phyloP scores from a whole-genome alignment of 2,797 vertebrate species.

The Lophius americanus region DNA sequence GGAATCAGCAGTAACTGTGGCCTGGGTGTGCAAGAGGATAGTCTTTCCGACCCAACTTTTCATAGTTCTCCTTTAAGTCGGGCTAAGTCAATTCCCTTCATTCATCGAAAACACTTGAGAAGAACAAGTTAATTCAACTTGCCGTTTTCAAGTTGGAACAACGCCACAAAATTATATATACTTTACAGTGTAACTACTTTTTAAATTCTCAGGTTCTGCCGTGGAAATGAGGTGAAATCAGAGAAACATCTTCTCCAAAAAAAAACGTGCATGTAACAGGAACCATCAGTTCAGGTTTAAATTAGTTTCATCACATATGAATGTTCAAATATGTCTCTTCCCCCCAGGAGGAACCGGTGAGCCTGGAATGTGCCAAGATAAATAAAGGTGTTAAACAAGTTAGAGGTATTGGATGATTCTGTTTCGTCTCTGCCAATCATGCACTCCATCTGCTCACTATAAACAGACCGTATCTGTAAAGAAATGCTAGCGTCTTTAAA shows the following conservation, averaged over 20 bases:
- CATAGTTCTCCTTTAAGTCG: too few species aligned
- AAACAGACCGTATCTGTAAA: constrained; percentile 6
- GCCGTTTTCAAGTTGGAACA: too few species aligned
- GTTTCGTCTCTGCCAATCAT: constrained; percentile 15
- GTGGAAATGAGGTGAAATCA: not conserved
- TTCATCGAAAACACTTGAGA: too few species aligned
- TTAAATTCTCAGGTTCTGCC: not conserved
- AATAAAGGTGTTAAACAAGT: constrained; percentile 29
- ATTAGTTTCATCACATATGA: constrained; percentile 13
- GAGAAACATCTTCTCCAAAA: not conserved
- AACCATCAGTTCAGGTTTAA: constrained; percentile 6
- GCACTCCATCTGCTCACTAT: constrained; percentile 41
- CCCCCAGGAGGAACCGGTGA: not conserved
- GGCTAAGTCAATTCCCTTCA: too few species aligned
- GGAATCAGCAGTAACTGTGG: too few species aligned
- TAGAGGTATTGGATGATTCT: constrained; percentile 6
- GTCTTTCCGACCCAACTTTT: too few species aligned
- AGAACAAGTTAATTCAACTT: too few species aligned
- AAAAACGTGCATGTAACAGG: not conserved
- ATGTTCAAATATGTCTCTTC: constrained; percentile 21
- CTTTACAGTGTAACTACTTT: not conserved
- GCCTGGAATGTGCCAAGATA: constrained; percentile 6
- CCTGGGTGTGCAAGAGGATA: too few species aligned
- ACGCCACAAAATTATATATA: too few species aligned
- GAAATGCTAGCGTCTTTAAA: not conserved